Percentiles rank a stretch among this genome's conserved stretches.
These are phyloP conservation scores for Hapalemur alaotrensis DNA, from an alignment of 2,797 vertebrate genomes.

Conservation along the genomic window DNA sequence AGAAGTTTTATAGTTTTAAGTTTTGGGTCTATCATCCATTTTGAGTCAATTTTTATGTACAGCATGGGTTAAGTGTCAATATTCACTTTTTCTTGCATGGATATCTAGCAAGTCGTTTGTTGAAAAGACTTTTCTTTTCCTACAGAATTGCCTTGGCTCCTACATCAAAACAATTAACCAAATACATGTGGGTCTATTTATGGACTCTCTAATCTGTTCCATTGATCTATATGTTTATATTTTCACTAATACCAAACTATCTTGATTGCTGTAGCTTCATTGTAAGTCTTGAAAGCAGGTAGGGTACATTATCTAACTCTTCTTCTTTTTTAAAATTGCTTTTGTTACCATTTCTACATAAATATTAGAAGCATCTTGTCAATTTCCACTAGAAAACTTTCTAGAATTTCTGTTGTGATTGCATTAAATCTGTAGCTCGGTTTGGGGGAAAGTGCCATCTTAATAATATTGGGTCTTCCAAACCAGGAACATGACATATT, in stretches of 20 bases:
- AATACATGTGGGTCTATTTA: neutral
- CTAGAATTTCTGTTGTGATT: neutral
- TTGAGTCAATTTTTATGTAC: neutral
- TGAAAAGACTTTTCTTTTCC: neutral
- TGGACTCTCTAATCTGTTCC: neutral
- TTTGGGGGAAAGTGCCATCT: neutral
- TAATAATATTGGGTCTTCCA: neutral
- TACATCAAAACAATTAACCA: neutral
- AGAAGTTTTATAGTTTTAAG: neutral
- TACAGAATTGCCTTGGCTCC: neutral
- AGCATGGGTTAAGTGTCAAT: neutral
- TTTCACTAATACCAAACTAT: neutral
- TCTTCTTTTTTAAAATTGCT: neutral
- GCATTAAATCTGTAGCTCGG: neutral
- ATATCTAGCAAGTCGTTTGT: neutral
- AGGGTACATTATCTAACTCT: neutral
- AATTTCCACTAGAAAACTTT: neutral
- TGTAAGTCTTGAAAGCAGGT: neutral
- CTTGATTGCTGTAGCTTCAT: neutral
- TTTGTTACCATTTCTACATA: neutral
- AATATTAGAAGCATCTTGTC: neutral
- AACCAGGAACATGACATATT: neutral
- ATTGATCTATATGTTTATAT: neutral
- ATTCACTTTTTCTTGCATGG: neutral
- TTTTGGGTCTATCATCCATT: neutral